Percentiles rank a stretch among this genome's conserved stretches.
Evolutionary conservation across 2,113 vertebrate species (phyloP).

Genomic region (Diadophis punctatus): DNA sequence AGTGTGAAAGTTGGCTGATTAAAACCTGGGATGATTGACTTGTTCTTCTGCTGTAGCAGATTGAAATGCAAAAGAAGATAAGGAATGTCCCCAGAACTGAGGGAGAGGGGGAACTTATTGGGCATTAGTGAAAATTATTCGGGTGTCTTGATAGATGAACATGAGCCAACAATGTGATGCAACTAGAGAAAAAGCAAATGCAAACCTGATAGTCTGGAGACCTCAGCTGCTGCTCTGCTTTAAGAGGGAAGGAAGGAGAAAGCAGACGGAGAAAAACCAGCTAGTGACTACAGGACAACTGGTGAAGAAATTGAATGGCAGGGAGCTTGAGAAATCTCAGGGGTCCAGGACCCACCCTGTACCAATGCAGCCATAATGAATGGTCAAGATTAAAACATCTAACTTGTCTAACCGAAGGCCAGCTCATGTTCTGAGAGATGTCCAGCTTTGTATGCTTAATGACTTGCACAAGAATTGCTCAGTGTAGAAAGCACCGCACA

Average conservation of each 20-base stretch:
- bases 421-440: not conserved
- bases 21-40: not conserved
- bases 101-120: not conserved
- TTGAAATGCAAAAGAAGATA: not conserved
- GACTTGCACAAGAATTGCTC: not conserved
- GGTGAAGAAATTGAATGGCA: not conserved
- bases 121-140: not conserved
- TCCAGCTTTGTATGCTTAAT: not conserved
- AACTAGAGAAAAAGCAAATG: not conserved
- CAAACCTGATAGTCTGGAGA: not conserved
- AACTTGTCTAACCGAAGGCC: not conserved
- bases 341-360: not conserved
- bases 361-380: not conserved
- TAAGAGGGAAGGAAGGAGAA: not conserved
- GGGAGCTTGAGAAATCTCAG: not conserved
- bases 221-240: not conserved
- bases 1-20: not conserved
- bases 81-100: not conserved
- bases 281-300: not conserved
- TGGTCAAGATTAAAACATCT: not conserved
- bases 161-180: not conserved
- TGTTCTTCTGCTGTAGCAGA: not conserved
- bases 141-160: not conserved
- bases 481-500: not conserved
- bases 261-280: not conserved